phyloP scores from a whole-genome alignment of 2,113 vertebrate genomes.

The Synchiropus splendidus region DNA sequence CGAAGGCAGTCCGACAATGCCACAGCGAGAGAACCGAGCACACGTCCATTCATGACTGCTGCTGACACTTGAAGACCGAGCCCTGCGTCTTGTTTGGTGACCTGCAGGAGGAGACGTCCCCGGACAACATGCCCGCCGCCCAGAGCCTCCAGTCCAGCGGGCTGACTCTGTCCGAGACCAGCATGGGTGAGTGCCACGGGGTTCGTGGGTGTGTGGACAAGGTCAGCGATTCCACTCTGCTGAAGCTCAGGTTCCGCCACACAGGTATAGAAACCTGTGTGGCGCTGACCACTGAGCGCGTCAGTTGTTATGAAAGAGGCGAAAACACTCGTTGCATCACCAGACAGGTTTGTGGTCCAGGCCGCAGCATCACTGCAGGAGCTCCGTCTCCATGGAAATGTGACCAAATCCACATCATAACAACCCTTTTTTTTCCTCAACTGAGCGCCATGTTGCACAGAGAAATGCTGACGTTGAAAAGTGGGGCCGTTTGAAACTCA shows the following conservation, averaged over 20 bases:
- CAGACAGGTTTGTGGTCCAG: slow-evolving; percentile 14
- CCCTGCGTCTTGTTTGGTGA: not conserved
- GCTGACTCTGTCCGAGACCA: slow-evolving; percentile 59
- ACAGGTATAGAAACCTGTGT: too few relatives aligned
- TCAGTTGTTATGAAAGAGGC: slow-evolving; percentile 1
- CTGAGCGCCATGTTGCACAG: too few relatives aligned
- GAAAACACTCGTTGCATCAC: slow-evolving; percentile 27
- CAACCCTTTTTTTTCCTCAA: too few relatives aligned
- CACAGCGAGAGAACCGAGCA: slow-evolving; percentile 8
- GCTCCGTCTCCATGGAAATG: too few relatives aligned
- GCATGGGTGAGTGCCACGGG: slow-evolving; percentile 59
- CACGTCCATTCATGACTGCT: slow-evolving; percentile 9
- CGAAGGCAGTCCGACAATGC: slow-evolving; percentile 35
- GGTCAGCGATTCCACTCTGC: slow-evolving; percentile 60
- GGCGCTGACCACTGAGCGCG: too few relatives aligned
- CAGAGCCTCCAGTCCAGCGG: slow-evolving; percentile 62
- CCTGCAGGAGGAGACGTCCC: slow-evolving; percentile 13
- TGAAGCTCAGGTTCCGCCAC: too few relatives aligned
- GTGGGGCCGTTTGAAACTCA: too few relatives aligned
- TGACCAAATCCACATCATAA: too few relatives aligned
- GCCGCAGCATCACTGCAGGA: slow-evolving; percentile 54
- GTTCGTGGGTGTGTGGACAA: slow-evolving; percentile 40
- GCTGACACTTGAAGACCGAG: slow-evolving; percentile 28
- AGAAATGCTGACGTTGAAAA: too few relatives aligned
- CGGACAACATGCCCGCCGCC: slow-evolving; percentile 56